phyloP scores from a whole-genome alignment of 2,888 invertebrate genomes.

The Machimus rusticus region DNA sequence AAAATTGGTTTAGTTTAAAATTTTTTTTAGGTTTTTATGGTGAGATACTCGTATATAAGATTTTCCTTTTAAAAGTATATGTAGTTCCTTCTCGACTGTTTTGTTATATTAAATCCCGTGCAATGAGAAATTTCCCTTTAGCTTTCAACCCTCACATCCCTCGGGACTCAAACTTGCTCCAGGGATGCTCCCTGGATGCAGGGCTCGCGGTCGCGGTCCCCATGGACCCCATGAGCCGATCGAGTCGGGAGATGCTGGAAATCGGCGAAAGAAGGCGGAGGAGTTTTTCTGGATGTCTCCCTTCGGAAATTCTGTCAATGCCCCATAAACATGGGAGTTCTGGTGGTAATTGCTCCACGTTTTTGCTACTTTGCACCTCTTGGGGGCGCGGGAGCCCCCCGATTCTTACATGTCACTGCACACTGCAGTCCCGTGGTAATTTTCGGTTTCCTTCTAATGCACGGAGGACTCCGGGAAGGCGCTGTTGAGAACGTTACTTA shows the following conservation, averaged over 20 bases:
- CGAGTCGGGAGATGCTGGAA: background rate
- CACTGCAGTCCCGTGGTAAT: conserved; percentile 16
- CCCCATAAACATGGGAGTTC: conserved; percentile 33
- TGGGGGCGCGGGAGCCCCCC: background rate
- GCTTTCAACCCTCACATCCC: background rate
- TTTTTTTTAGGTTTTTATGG: too few relatives aligned
- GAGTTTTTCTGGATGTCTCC: background rate
- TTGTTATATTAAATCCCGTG: background rate
- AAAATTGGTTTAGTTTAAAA: too few relatives aligned
- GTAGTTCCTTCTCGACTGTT: too few relatives aligned
- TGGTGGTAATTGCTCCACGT: conserved; percentile 38
- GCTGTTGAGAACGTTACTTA: conserved; percentile 17
- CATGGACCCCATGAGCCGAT: background rate
- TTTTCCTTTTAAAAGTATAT: too few relatives aligned
- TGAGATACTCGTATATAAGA: too few relatives aligned
- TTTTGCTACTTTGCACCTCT: conserved; percentile 36
- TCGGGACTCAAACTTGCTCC: background rate
- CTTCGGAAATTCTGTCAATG: conserved; percentile 18
- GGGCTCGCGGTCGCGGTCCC: background rate
- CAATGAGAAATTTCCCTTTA: background rate
- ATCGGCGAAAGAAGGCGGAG: background rate
- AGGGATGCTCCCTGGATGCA: background rate
- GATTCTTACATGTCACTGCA: conserved; percentile 34
- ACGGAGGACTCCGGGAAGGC: background rate
- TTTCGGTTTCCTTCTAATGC: conserved; percentile 12